phyloP scores from a whole-genome alignment of 2,888 invertebrate species.

The Thecocarcelia acutangulata region DNA sequence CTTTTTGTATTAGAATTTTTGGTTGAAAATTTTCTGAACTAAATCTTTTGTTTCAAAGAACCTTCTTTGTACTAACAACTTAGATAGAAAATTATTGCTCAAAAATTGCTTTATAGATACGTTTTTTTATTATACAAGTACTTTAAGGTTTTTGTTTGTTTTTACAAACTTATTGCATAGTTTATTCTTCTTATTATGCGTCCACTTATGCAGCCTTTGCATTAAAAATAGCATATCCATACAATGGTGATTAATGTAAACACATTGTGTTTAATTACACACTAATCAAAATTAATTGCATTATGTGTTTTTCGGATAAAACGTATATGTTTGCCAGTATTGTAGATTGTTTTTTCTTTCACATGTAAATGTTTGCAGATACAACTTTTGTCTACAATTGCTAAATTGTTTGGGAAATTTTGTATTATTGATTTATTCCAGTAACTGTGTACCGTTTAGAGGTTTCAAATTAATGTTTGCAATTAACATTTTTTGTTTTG shows the following conservation, averaged over 20 bases:
- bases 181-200: neutral
- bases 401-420: slow-evolving; percentile 28
- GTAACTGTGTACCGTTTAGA: slow-evolving; percentile 30
- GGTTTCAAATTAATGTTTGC: slow-evolving; percentile 65
- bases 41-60: no score
- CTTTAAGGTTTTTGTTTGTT: no score
- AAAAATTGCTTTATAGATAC: no score
- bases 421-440: slow-evolving; percentile 28
- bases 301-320: slow-evolving; percentile 38
- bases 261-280: slow-evolving; percentile 62
- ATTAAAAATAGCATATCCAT: slow-evolving; percentile 47
- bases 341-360: slow-evolving; percentile 14
- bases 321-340: slow-evolving; percentile 17
- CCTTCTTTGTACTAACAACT: no score
- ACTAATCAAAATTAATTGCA: slow-evolving; percentile 68
- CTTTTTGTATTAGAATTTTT: no score
- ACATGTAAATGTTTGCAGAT: slow-evolving; percentile 19
- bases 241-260: slow-evolving; percentile 61
- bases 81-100: no score
- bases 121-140: no score
- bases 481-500: slow-evolving; percentile 49
- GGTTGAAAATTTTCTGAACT: no score
- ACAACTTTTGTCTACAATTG: slow-evolving; percentile 36
- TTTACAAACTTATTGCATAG: no score
- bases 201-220: neutral